Base-by-base conservation (phyloP, 2,797 vertebrate genomes). In the Spinibarbus caldwelli region DNA sequence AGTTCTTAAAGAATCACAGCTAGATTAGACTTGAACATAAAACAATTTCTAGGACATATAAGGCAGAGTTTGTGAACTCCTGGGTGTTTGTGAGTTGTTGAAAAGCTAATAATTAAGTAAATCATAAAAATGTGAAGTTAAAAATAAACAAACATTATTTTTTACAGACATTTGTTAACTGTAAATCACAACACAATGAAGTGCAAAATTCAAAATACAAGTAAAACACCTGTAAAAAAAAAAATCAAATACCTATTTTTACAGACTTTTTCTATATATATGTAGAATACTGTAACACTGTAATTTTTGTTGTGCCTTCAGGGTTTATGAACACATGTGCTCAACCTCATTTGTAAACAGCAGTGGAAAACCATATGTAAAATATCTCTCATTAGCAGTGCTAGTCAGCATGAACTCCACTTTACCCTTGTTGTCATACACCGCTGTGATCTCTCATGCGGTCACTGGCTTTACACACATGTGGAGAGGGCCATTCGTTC, bases 401-500 rank as follows among this genome's bases (percentile, higher is more conserved):
- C n/a, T 64, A 77, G 62, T 57, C 83, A 57, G 73, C 73, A 54
- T 84, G 82, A 78, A 78, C 75, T 84, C 82, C 36, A 70, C 47
- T 68, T 78, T 84, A 78, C 64, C 38, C 64, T 21, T 78, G 83
- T 84, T 82, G 80, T 82, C 38, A 78, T 29, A 84, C 73, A 68
- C 82, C 4, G 26, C 73, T 78, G 80, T 78, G 66, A 79, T 80
- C 70, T 87, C 64, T 81, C 59, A 80, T 75, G 84, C 78, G 36
- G 57, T 66, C 67, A 73, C 59, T 76, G 78, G 45, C 54, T 67
- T 84, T 84, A 78, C 75, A 71, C 64, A 84, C 75, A 84, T 70
- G 64, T 85, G 84, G 67, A 72, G 77, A 72, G 67, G 77, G 52
- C 29, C 29, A 73, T 85, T 85, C 52, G 29, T 36, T 80, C 31